Base-by-base conservation (phyloP, 2,888 invertebrate genomes). In the Noctua fimbriata region DNA sequence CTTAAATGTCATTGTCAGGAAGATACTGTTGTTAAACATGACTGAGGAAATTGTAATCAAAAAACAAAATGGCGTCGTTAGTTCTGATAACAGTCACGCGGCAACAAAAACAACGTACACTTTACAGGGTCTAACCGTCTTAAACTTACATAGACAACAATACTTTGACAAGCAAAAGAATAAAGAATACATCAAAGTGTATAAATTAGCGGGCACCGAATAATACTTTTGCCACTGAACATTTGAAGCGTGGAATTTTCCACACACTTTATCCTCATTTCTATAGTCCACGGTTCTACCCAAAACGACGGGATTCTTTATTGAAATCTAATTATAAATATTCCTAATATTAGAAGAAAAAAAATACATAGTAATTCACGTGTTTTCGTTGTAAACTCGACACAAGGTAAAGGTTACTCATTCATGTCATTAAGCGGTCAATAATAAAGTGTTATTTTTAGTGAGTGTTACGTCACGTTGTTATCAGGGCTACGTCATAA, bases 381-480 rank as follows among this genome's bases (percentile, higher is more conserved):
- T 71, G 44, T 78, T 74, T 79, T 78, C 52, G 76, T 60, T 79
- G 67, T 83, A 83, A 87, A 89, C 80, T 80, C 83, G 86, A 79
- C 80, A 81, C 87, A 76, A 86, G 84, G 87, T 88, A 89, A 85
- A 86, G 85, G 84, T 84, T 86, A 84, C 83, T 82, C 78, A 82
- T 83, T 76, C 73, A 76, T 79, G 86, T 88, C 80, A 86, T 84
- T 82, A 89, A 82, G 80, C 85, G 88, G 80, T 82, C 87, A 84
- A 84, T 89, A 87, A 88, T 88, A 63, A 79, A 78, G 69, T 81
- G 65, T 76, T 86, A 89, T 88, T 87, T 87, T 88, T 88, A 89
- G 85, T 63, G 24, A 69, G 47, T 73, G 28, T 88, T 74, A 88
- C 89, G 88, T 89, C 89, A 89, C 55, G 41, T 28, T 28, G 76